Percentiles rank a stretch among this genome's conserved stretches.
These are phyloP conservation scores for Diplosoma virens DNA, from an alignment of 23 tunicate genomes.

Conservation along the genomic window DNA sequence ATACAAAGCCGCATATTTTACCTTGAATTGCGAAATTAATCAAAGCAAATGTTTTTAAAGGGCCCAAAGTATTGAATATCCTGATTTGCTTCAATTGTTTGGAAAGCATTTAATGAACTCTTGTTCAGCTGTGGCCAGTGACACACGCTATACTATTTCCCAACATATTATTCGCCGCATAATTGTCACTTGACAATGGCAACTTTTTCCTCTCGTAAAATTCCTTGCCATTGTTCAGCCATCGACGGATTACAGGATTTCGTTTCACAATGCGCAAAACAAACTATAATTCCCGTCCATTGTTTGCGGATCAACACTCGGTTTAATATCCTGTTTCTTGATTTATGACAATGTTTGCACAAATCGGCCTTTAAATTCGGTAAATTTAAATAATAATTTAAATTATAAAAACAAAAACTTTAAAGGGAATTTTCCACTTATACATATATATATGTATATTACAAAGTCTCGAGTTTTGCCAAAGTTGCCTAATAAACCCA, in stretches of 20 bases:
- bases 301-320: not conserved
- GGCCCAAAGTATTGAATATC: not conserved
- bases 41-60: not conserved
- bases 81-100: not conserved
- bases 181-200: slow-evolving; percentile 6
- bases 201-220: not conserved
- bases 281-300: not conserved
- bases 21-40: not conserved
- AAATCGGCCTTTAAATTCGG: too few relatives aligned
- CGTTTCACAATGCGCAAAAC: not conserved
- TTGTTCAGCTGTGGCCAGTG: not conserved
- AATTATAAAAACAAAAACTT: too few relatives aligned
- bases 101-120: not conserved
- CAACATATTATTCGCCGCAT: not conserved
- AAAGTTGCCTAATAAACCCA: too few relatives aligned
- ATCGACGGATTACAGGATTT: not conserved
- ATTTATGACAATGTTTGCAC: not conserved
- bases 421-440: too few relatives aligned
- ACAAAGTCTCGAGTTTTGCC: too few relatives aligned
- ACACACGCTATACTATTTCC: not conserved
- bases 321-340: not conserved
- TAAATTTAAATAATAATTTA: too few relatives aligned
- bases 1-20: slow-evolving; percentile 24
- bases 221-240: not conserved
- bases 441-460: too few relatives aligned